phyloP scores from a whole-genome alignment of 2,888 invertebrate species.

The Stenolophus ochropezus region DNA sequence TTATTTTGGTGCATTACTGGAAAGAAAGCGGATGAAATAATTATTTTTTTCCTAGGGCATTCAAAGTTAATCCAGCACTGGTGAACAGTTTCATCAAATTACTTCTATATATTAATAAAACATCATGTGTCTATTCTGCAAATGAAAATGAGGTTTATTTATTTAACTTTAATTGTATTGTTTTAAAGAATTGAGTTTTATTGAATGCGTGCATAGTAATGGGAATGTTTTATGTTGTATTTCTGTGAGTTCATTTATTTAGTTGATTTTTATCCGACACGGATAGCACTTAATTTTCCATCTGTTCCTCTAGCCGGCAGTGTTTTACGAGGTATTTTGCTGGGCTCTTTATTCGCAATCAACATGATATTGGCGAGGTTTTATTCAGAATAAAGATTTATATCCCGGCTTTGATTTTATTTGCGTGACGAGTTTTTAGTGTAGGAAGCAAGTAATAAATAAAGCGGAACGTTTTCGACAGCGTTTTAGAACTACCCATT shows the following conservation, averaged over 20 bases:
- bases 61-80: too few relatives aligned
- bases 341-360: slow-evolving; percentile 39
- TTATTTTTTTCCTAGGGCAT: too few relatives aligned
- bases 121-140: too few relatives aligned
- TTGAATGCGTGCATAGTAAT: background rate
- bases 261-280: background rate
- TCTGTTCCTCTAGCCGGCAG: background rate
- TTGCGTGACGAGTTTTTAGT: slow-evolving; percentile 25
- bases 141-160: too few relatives aligned
- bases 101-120: too few relatives aligned
- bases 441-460: slow-evolving; percentile 29
- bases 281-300: background rate
- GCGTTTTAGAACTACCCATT: slow-evolving; percentile 1
- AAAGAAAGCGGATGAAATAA: too few relatives aligned
- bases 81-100: too few relatives aligned
- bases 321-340: slow-evolving; percentile 30
- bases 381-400: slow-evolving; percentile 27
- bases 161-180: too few relatives aligned
- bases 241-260: background rate
- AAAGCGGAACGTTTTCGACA: slow-evolving; percentile 25
- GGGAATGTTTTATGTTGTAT: background rate
- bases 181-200: too few relatives aligned
- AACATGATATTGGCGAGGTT: slow-evolving; percentile 22
- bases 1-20: too few relatives aligned
- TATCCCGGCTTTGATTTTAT: slow-evolving; percentile 30